Base-by-base conservation (phyloP, 2,113 vertebrate genomes). In the Eptatretus burgeri region DNA sequence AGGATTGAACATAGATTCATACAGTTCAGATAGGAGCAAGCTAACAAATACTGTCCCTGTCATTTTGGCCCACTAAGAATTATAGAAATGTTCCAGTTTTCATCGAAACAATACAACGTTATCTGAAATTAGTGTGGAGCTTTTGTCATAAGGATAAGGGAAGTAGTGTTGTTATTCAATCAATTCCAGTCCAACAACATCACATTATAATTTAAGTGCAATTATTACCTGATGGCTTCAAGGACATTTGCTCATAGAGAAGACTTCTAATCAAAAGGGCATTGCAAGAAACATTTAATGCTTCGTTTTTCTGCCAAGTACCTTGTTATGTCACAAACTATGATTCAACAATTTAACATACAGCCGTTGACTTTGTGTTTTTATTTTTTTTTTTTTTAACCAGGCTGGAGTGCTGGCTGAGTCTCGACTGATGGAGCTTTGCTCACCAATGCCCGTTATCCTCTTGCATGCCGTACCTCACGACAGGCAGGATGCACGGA, bases 401-500 rank as follows among this genome's bases (percentile, higher is more conserved):
- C 64, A 93, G 91, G 64, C 72, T 0, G 81, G 86, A 20, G 64
- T 81, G 18, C 78, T 98, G 49, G 66, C 74, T 0, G 85, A 94
- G 0, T 79, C 84, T 5, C 78, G 77, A 5, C 75, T 95, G 49
- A 81, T 87, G 69, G 91, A 95, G 11, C 77, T 95, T n/a, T 83
- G 80, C 1, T 78, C 85, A 0, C 11, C 79, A 52, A 75, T 91
- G 77, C 88, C 91, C 0, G 82, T 93, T 18, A 68, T 95, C 67
- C 86, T 87, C 75, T 74, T 93, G 75, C 84, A 53, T 66, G 88
- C 87, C 64, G 51, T 91, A 51, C 80, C 79, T 1, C 75, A 73
- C 7, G 82, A 85, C 65, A 94, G 84, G 60, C 80, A 83, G 68
- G 86, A 93, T 1, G 65, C 3, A 49, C 71, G 72, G 5, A 76